Percentiles rank a stretch among this genome's conserved stretches.
phyloP scores from a whole-genome alignment of 1,140 invertebrate species.

The Zaprionus ornatus region DNA sequence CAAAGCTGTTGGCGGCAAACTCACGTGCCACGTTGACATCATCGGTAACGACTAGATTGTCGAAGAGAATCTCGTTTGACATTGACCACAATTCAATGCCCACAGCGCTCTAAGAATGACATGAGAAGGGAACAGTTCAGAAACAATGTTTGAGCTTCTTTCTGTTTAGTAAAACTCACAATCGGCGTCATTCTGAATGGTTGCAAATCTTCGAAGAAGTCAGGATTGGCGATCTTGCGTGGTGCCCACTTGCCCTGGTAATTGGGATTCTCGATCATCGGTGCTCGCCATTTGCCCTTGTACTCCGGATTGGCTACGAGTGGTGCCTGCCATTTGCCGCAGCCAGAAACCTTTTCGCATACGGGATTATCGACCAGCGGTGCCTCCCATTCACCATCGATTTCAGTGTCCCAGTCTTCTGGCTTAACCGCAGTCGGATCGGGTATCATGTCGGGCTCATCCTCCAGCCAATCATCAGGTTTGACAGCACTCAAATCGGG shows the following conservation, averaged over 20 bases:
- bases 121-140: slow-evolving; percentile 2
- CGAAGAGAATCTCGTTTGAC: slow-evolving; percentile 96
- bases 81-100: slow-evolving; percentile 99
- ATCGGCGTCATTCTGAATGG: slow-evolving; percentile 96
- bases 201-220: slow-evolving; percentile 95
- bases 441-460: slow-evolving; percentile 94
- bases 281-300: slow-evolving; percentile 96
- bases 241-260: slow-evolving; percentile 98
- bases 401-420: slow-evolving; percentile 98
- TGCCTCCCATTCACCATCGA: slow-evolving; percentile 99
- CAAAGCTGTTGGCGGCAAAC: slow-evolving; percentile 94
- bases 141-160: neutral
- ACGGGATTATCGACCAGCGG: slow-evolving; percentile 95
- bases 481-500: slow-evolving; percentile 94
- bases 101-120: slow-evolving; percentile 89
- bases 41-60: slow-evolving; percentile 97
- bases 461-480: slow-evolving; percentile 97
- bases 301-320: slow-evolving; percentile 95
- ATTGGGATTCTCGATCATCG: slow-evolving; percentile 96
- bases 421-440: slow-evolving; percentile 95
- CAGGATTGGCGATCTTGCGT: slow-evolving; percentile 93
- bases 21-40: slow-evolving; percentile 90
- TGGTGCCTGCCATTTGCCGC: slow-evolving; percentile 95
- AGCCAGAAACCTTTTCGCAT: slow-evolving; percentile 93
- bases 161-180: slow-evolving; percentile 87